Evolutionary conservation across 1,140 invertebrate species (phyloP).

Genomic region (Chironomus striatipennis): DNA sequence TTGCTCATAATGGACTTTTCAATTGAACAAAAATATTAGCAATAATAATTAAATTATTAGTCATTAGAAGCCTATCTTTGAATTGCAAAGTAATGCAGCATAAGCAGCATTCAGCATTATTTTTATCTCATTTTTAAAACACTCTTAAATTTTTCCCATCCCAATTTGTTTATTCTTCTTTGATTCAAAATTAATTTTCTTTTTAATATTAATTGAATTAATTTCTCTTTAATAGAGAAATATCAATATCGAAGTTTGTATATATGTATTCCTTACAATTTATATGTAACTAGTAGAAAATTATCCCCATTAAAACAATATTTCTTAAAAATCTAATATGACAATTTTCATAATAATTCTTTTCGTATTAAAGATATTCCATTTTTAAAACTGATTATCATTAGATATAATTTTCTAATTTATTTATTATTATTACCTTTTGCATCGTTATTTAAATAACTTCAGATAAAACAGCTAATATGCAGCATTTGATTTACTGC

Average conservation of each 20-base stretch:
- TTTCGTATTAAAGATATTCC: not conserved
- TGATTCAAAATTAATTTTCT: no score
- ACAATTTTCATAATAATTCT: not conserved
- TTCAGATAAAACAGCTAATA: conserved; percentile 8
- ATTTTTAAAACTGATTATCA: conserved; percentile 9
- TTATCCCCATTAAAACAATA: conserved; percentile 3
- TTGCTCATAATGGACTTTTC: no score
- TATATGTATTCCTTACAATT: not conserved
- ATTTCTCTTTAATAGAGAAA: no score
- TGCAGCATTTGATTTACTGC: not conserved
- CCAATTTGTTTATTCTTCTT: no score
- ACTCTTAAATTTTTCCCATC: no score
- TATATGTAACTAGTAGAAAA: conserved; percentile 8
- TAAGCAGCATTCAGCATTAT: not conserved
- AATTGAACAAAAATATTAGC: not conserved
- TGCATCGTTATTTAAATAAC: not conserved
- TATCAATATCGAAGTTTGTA: no score
- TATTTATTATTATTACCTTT: not conserved
- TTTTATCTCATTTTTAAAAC: no score
- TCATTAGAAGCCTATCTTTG: conserved; percentile 7
- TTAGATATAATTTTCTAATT: not conserved
- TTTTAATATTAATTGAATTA: no score
- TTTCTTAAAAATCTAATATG: conserved; percentile 4
- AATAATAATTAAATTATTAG: not conserved
- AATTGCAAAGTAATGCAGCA: conserved; percentile 7